Percentiles rank a stretch among this genome's conserved stretches.
These are phyloP conservation scores for Bufotes viridis DNA, from an alignment of 2,797 vertebrate genomes.

Conservation along the genomic window DNA sequence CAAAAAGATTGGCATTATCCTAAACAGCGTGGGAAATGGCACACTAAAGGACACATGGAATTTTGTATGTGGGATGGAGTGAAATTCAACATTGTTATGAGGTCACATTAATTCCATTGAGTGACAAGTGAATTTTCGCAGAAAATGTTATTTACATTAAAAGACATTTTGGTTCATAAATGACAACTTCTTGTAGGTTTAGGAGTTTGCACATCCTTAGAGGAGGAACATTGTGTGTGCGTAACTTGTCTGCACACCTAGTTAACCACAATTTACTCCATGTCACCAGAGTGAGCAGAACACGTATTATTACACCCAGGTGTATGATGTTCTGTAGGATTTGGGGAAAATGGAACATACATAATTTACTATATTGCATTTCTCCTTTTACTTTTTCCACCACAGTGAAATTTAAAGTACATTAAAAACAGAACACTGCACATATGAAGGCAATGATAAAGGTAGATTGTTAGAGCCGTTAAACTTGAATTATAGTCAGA, in stretches of 20 bases:
- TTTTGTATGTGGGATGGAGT: too few relatives aligned
- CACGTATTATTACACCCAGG: not conserved
- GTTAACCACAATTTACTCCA: not conserved
- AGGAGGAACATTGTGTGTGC: not conserved
- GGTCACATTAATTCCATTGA: not conserved
- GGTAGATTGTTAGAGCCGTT: not conserved
- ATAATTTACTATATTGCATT: not conserved
- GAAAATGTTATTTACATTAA: not conserved
- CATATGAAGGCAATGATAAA: not conserved
- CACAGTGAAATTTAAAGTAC: not conserved
- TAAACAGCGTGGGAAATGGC: not conserved
- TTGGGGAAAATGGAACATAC: not conserved
- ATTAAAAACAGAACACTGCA: not conserved
- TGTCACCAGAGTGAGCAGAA: not conserved
- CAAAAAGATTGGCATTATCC: not conserved
- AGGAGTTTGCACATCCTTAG: conserved; percentile 4
- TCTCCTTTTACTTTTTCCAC: not conserved
- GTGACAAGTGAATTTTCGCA: not conserved
- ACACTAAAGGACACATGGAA: too few relatives aligned
- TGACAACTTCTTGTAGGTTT: not conserved
- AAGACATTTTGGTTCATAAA: not conserved
- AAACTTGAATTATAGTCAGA: not conserved
- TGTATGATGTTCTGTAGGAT: not conserved
- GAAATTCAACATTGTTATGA: not conserved
- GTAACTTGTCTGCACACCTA: not conserved